Evolutionary conservation across 30 jellyfish, hydroid and myxozoan species (phyloP), one percentile per base, ranked within the genome.

Genomic region (Pseudorhiza aurosa): DNA sequence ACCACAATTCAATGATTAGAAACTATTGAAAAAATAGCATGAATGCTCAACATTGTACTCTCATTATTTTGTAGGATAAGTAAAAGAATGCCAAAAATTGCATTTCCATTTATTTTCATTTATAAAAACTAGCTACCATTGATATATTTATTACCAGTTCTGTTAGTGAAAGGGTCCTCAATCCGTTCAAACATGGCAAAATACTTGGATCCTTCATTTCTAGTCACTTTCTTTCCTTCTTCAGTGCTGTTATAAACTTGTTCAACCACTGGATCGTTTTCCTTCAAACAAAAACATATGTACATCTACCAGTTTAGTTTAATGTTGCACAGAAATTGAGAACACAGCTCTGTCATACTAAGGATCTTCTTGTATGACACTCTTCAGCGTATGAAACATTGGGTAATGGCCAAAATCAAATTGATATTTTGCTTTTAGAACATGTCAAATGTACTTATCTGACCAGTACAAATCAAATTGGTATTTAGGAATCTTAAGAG

Each of bases 171-270:
- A 0, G 88, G 96, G 71, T 82, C 96, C 33, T 68, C 65, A 45
- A 77, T 55, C 12, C 96, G 77, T 70, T 76, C 85, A 84, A 83
- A 91, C 53, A 85, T 62, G 15, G 98, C 98, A 33, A 84, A 78
- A 58, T 46, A 91, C 64, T 91, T 91, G 69, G 73, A 45, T 11
- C 98, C 98, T 49, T 78, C 47, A 72, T 91, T 91, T 69, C 98
- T 56, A 42, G 98, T 65, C 55, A 91, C 98, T 45, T 91, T 91
- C 68, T 83, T 91, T 28, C 98, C 98, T 76, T 91, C 98, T 45
- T 91, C 98, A 3, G 96, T 78, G 56, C 91, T 83, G 73, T 72
- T 80, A 37, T 62, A 82, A 40, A 91, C 82, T 50, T 63, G 40
- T 8, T 81, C 94, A 12, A 91, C 98, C 33, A 71, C 96, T 4